These are phyloP conservation scores for Portunus trituberculatus DNA, from an alignment of 1,140 invertebrate genomes.

Conservation along the genomic window DNA sequence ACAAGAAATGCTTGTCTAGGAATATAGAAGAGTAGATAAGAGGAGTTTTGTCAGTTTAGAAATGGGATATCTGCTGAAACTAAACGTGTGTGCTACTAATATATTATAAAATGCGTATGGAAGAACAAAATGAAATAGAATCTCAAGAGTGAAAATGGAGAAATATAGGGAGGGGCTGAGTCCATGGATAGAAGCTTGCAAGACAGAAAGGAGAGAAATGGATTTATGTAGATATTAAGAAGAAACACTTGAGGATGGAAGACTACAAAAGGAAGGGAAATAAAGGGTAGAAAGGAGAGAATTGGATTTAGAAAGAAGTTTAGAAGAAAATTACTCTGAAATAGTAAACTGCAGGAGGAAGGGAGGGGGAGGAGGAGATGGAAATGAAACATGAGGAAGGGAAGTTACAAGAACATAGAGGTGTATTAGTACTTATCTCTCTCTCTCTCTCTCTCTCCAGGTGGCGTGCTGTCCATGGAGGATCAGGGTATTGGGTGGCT, in stretches of 20 bases:
- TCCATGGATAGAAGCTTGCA: background rate
- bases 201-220: no score
- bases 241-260: background rate
- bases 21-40: no score
- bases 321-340: no score
- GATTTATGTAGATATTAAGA: no score
- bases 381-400: background rate
- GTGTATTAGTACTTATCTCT: background rate
- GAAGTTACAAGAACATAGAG: background rate
- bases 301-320: background rate
- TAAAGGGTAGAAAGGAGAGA: background rate
- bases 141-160: no score
- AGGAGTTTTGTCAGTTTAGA: no score
- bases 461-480: slow-evolving; percentile 56
- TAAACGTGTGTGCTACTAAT: no score
- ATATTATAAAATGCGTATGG: no score
- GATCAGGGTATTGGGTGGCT: slow-evolving; percentile 39
- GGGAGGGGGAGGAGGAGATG: background rate
- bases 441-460: background rate
- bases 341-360: background rate
- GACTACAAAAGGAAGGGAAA: background rate
- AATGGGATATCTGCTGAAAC: no score
- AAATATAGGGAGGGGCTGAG: no score
- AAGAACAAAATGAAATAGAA: no score
- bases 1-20: background rate